phyloP scores from a whole-genome alignment of 2,797 vertebrate species.

The Chelon labrosus region DNA sequence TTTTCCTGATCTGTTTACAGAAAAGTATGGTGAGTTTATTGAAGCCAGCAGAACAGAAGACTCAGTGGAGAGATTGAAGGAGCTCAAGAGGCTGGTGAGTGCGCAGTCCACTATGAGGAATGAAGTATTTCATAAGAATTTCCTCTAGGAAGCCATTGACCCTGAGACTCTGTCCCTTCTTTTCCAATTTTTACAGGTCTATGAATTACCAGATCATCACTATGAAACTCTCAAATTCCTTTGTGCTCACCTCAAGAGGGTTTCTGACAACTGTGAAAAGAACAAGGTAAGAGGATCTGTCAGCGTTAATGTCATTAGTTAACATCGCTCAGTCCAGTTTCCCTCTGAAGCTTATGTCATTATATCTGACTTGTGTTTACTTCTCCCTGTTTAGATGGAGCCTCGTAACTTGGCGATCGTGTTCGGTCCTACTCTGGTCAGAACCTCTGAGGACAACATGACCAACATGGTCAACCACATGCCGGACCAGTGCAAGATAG shows the following conservation, averaged over 20 bases:
- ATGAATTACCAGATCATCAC: slow-evolving; percentile 94
- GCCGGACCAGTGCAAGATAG: slow-evolving; percentile 99
- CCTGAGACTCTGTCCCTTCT: background rate
- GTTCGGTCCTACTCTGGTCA: slow-evolving; percentile 97
- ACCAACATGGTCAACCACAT: slow-evolving; percentile 99
- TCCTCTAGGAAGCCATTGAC: background rate
- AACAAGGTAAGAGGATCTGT: slow-evolving; percentile 89
- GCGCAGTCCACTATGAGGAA: slow-evolving; percentile 21
- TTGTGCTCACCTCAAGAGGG: slow-evolving; percentile 94
- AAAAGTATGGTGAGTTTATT: slow-evolving; percentile 97
- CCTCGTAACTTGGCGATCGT: slow-evolving; percentile 98
- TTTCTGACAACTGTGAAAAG: slow-evolving; percentile 97
- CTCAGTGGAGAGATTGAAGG: slow-evolving; percentile 92
- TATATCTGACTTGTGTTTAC: slow-evolving; percentile 1
- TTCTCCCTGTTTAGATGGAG: slow-evolving; percentile 90
- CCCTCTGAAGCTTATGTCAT: slow-evolving; percentile 8
- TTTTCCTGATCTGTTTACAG: slow-evolving; percentile 74
- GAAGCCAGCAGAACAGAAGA: slow-evolving; percentile 96
- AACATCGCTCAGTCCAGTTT: slow-evolving; percentile 11
- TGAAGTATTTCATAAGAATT: background rate
- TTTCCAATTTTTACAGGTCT: slow-evolving; percentile 83
- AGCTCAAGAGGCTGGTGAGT: slow-evolving; percentile 95
- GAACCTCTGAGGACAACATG: slow-evolving; percentile 99
- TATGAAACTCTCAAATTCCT: slow-evolving; percentile 97
- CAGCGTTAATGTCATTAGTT: slow-evolving; percentile 6